Conservation (phyloP, 2,113 vertebrate species). For the Esox niger region DNA sequence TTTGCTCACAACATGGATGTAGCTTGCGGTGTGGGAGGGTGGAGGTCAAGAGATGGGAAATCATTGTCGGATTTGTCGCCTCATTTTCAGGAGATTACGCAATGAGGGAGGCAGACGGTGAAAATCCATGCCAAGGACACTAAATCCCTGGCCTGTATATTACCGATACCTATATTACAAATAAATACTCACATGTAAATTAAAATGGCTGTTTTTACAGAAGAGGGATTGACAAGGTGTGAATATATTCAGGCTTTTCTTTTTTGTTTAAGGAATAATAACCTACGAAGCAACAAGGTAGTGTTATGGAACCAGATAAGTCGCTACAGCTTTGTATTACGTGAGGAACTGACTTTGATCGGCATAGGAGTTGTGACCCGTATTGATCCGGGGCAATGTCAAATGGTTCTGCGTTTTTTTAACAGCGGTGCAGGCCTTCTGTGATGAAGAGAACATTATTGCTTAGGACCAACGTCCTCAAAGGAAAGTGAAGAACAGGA, state of each 20-base stretch:
- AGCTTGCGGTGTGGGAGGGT: constrained; percentile 21
- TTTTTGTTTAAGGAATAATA: background rate
- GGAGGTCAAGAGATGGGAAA: constrained; percentile 49
- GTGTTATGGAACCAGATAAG: too few relatives aligned
- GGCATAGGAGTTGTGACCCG: background rate
- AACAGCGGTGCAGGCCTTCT: too few relatives aligned
- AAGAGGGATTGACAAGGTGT: too few relatives aligned
- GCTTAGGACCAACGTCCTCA: background rate
- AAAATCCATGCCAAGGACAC: constrained; percentile 38
- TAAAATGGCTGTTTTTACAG: background rate
- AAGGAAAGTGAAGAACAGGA: background rate
- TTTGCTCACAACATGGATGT: background rate
- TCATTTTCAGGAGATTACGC: constrained; percentile 44
- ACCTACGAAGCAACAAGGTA: background rate
- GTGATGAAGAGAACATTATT: too few relatives aligned
- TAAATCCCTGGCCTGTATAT: background rate
- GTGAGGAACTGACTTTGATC: background rate
- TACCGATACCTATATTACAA: background rate
- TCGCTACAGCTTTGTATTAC: background rate
- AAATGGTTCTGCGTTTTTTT: background rate
- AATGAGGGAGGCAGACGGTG: constrained; percentile 22
- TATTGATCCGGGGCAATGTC: background rate
- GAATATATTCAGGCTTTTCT: background rate
- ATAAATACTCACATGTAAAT: background rate
- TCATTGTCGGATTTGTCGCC: constrained; percentile 57